Conservation (phyloP, 2,888 invertebrate genomes). For the Hypsopygia costalis region DNA sequence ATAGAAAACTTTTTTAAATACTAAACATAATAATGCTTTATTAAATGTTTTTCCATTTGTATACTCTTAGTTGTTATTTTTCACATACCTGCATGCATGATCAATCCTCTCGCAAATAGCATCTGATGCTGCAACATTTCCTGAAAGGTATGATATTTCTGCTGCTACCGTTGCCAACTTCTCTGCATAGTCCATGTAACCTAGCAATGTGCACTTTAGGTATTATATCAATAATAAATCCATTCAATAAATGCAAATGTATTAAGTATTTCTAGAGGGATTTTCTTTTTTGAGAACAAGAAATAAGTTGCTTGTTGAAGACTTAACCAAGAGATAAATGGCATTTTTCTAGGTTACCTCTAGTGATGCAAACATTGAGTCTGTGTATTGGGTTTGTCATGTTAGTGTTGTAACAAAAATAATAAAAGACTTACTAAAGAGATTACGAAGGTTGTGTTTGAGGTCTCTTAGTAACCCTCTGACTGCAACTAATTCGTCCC, state of each 20-base stretch:
- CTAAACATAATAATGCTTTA: slow-evolving; percentile 38
- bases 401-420: too few relatives aligned
- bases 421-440: slow-evolving; percentile 49
- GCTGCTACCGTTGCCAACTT: slow-evolving; percentile 75
- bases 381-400: too few relatives aligned
- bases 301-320: too few relatives aligned
- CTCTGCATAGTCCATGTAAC: slow-evolving; percentile 80
- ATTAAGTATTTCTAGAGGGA: too few relatives aligned
- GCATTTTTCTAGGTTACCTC: too few relatives aligned
- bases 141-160: slow-evolving; percentile 76
- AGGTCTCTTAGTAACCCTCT: slow-evolving; percentile 64
- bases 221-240: too few relatives aligned
- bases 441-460: slow-evolving; percentile 59
- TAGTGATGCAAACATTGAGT: too few relatives aligned
- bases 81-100: slow-evolving; percentile 62
- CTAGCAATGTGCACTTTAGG: slow-evolving; percentile 41
- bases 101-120: slow-evolving; percentile 76
- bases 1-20: slow-evolving; percentile 23
- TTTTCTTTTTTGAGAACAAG: too few relatives aligned
- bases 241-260: too few relatives aligned
- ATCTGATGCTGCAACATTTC: slow-evolving; percentile 74
- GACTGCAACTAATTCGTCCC: slow-evolving; percentile 69
- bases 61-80: slow-evolving; percentile 17
- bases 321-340: too few relatives aligned
- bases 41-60: slow-evolving; percentile 38